These are phyloP conservation scores for Trachemys scripta DNA, from an alignment of 2,113 vertebrate genomes.

Conservation along the genomic window DNA sequence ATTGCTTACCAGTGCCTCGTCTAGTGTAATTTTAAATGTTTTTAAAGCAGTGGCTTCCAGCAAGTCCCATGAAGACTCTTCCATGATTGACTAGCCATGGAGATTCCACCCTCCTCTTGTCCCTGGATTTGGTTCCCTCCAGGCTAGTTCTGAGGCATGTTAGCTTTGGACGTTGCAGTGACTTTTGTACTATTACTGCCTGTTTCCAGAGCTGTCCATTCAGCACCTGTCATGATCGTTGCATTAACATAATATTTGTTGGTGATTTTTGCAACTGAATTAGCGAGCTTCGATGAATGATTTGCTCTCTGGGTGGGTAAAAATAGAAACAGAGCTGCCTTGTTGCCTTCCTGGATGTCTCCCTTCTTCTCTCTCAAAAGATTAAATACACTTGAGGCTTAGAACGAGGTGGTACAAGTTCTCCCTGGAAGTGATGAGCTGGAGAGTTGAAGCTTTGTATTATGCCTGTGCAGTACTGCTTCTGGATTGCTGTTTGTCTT, in stretches of 20 bases:
- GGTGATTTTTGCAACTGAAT: neutral
- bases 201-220: neutral
- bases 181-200: neutral
- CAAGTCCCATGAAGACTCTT: neutral
- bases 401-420: constrained; percentile 19
- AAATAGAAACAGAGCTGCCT: constrained; percentile 66
- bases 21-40: neutral
- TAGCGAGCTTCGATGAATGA: neutral
- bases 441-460: constrained; percentile 42
- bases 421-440: neutral
- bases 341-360: constrained; percentile 54
- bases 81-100: neutral
- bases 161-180: neutral
- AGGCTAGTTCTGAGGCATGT: fast-evolving
- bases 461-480: neutral
- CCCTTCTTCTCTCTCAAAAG: constrained; percentile 58
- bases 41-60: neutral
- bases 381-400: neutral
- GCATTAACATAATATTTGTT: neutral
- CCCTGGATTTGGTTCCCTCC: neutral
- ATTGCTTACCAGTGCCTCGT: neutral
- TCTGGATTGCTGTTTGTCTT: neutral
- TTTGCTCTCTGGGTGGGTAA: constrained; percentile 22
- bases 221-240: constrained; percentile 26
- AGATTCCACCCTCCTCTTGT: neutral